Percentiles rank a stretch among this genome's conserved stretches.
These are phyloP conservation scores for Aphidoletes aphidimyza DNA, from an alignment of 2,888 invertebrate genomes.

Conservation along the genomic window DNA sequence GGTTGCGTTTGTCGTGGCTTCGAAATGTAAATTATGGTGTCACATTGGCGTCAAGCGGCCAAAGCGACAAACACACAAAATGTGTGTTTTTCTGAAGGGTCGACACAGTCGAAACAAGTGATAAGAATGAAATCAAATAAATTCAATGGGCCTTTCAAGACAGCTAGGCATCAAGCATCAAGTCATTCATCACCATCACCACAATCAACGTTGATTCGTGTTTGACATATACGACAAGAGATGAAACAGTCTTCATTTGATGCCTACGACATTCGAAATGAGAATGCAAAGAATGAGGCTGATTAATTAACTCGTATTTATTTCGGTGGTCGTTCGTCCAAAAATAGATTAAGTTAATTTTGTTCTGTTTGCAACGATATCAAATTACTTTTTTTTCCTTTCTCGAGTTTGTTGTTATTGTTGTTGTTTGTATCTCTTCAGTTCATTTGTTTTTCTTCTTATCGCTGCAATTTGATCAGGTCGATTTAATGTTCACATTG, in stretches of 20 bases:
- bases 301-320: constrained; percentile 48
- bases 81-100: background rate
- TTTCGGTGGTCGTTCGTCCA: constrained; percentile 23
- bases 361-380: constrained; percentile 15
- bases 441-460: constrained; percentile 48
- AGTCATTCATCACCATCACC: constrained; percentile 23
- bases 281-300: constrained; percentile 6
- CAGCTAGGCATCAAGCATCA: constrained; percentile 7
- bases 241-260: constrained; percentile 29
- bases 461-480: constrained; percentile 34
- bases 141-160: background rate
- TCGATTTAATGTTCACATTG: constrained; percentile 34
- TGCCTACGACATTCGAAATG: background rate
- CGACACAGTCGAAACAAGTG: background rate
- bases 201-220: too few species aligned
- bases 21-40: background rate
- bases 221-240: background rate
- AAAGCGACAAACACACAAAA: constrained; percentile 6
- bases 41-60: background rate
- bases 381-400: constrained; percentile 50
- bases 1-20: too few species aligned
- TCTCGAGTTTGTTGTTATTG: background rate
- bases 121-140: constrained; percentile 52
- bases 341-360: constrained; percentile 47
- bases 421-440: background rate